A percentile compares a stretch with the other conserved stretches of the same genome.
Evolutionary conservation across 92 coral and sea anemone species (phyloP).

Genomic region (Ricordea florida): DNA sequence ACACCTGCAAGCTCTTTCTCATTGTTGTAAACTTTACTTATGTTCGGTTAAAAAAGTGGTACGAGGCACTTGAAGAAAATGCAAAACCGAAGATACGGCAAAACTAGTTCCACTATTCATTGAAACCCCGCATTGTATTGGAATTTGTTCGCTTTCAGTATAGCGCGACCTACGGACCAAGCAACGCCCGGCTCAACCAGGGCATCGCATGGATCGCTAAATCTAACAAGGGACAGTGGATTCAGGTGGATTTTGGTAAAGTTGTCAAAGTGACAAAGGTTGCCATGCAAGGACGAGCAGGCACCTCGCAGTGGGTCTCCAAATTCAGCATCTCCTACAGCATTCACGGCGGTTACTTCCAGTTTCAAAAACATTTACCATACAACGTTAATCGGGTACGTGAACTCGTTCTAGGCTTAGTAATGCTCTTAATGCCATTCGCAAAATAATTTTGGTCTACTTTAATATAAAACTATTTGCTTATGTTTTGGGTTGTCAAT

Average conservation of each 20-base stretch:
- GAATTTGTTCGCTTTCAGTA: not conserved
- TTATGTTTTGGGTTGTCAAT: too few relatives aligned
- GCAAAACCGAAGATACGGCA: too few relatives aligned
- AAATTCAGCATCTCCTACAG: slow-evolving; percentile 6
- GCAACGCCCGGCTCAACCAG: slow-evolving; percentile 5
- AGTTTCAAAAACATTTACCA: slow-evolving; percentile 2
- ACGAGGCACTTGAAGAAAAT: too few relatives aligned
- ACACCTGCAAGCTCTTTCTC: too few relatives aligned
- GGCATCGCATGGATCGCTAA: not conserved
- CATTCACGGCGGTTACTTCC: slow-evolving; percentile 1
- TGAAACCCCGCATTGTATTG: too few relatives aligned
- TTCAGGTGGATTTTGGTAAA: slow-evolving; percentile 19
- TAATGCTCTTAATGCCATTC: too few relatives aligned
- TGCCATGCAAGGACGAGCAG: slow-evolving; percentile 6
- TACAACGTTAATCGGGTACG: slow-evolving; percentile 16
- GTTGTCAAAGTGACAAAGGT: slow-evolving; percentile 31
- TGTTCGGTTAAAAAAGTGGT: too few relatives aligned
- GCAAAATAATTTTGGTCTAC: too few relatives aligned
- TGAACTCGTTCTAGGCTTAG: too few relatives aligned
- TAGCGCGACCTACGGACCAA: not conserved
- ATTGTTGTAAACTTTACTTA: too few relatives aligned
- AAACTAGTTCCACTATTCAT: too few relatives aligned
- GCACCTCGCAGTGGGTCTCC: not conserved
- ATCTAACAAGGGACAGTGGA: slow-evolving; percentile 7
- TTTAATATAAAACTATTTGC: too few relatives aligned